Evolutionary conservation across 2,113 vertebrate genomes (phyloP).

Genomic region (Tretioscincus oriximinensis): DNA sequence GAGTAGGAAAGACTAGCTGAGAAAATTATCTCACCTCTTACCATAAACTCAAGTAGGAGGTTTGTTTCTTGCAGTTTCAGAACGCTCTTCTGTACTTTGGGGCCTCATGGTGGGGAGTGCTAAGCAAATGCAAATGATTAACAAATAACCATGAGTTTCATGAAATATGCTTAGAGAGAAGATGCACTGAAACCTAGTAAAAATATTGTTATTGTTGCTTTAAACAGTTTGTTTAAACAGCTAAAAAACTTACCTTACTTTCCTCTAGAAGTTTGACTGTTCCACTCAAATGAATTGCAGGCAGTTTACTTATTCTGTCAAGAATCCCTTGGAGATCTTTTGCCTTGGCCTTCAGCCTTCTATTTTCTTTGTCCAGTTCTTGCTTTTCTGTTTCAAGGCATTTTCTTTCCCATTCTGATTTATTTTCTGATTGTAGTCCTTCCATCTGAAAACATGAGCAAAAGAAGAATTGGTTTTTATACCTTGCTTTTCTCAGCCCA

Average conservation of each 20-base stretch:
- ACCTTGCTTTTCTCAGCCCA: too few species aligned
- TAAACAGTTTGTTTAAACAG: neutral
- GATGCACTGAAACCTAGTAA: neutral
- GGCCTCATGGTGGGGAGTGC: too few species aligned
- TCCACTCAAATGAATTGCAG: neutral
- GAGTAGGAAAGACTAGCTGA: too few species aligned
- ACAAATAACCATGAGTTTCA: too few species aligned
- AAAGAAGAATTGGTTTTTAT: too few species aligned
- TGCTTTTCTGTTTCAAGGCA: conserved; percentile 46
- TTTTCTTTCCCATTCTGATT: conserved; percentile 44
- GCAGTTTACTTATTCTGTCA: conserved; percentile 16
- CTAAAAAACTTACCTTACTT: conserved; percentile 14
- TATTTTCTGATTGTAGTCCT: conserved; percentile 45
- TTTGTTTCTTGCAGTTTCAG: too few species aligned
- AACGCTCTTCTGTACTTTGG: too few species aligned
- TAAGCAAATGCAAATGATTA: too few species aligned
- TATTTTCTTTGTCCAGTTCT: conserved; percentile 59
- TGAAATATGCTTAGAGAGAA: too few species aligned
- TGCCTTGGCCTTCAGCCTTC: conserved; percentile 55
- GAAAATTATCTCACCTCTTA: too few species aligned
- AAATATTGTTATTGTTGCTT: neutral
- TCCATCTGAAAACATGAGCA: conserved; percentile 50
- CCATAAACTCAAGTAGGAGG: too few species aligned
- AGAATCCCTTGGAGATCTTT: conserved; percentile 49
- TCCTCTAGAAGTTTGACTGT: conserved; percentile 13